Base-by-base conservation (phyloP, 2,113 vertebrate species). In the Odocoileus virginianus region DNA sequence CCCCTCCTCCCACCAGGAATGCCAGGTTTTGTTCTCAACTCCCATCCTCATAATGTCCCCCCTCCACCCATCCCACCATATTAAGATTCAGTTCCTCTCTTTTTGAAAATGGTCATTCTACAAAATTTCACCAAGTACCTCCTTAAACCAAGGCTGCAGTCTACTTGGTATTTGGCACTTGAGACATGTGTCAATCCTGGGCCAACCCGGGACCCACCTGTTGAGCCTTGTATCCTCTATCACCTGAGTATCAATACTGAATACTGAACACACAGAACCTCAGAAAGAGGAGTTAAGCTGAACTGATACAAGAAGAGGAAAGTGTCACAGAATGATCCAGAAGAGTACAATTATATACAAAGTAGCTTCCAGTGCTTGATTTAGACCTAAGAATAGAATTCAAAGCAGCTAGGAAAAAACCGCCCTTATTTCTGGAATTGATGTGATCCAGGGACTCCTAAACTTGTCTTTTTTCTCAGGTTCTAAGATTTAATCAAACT, bases 61-160 rank as follows among this genome's bases (percentile, higher is more conserved):
- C 17, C n/a, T 40, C 27, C 12, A 30, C 45, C 36, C 23, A 64
- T 23, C 36, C 52, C 43, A 79, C 47, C 50, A 71, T 36, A 64
- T 60, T 92, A 40, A 97, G 96, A 82, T 91, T 82, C 95, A 97
- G 79, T 40, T 36, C 13, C n/a, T 52, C 60, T 47, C 58, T 94
- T 94, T 93, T 88, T 36, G 15, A 94, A 21, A 89, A 79, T 28
- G 71, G 64, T 67, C 57, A 47, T 45, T 58, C 67, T 79, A 71
- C 6, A 74, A 95, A 94, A n/a, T 71, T 43, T 78, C 64, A 95
- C 16, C 14, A 87, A 83, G 27, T 58, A 54, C 8, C 27, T 54
- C 43, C 64, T 90, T 67, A 87, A 17, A 23, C 61, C 52, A 93
- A 91, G 45, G 93, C 55, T 83, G 17, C 71, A 87, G 28, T 79